Conservation (phyloP, 2,797 vertebrate species). For the Xerus rutilus region DNA sequence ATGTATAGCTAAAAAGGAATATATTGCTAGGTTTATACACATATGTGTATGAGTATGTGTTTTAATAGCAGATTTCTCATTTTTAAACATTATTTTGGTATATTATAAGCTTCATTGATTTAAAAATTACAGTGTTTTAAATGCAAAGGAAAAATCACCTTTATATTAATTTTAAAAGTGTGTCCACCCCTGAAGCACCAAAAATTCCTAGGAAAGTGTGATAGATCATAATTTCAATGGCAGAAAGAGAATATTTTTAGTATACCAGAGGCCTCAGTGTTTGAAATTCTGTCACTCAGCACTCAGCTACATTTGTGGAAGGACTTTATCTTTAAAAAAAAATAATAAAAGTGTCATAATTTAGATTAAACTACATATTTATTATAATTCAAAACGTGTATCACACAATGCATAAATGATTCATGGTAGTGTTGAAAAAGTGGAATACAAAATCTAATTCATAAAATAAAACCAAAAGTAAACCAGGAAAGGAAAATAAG, state of each 20-base stretch:
- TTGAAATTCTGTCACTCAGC: background rate
- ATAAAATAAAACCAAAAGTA: background rate
- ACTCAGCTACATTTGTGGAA: constrained; percentile 8
- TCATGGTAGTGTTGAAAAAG: background rate
- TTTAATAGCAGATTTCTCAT: background rate
- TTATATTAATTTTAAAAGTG: background rate
- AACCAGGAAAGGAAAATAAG: background rate
- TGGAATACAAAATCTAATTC: background rate
- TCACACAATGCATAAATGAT: background rate
- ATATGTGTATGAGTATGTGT: background rate
- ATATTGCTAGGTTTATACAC: background rate
- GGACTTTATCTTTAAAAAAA: background rate
- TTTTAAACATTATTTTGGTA: background rate
- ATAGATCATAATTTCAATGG: background rate
- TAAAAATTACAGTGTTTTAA: background rate
- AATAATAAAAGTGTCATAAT: background rate
- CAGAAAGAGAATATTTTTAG: constrained; percentile 10
- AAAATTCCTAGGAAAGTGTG: background rate
- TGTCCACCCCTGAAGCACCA: background rate
- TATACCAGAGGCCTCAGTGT: background rate
- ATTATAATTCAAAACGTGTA: background rate
- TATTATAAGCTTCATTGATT: background rate
- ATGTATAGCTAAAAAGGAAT: background rate
- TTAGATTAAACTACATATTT: background rate
- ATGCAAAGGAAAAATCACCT: background rate